A percentile compares a stretch with the other conserved stretches of the same genome.
Conservation (phyloP, 2,888 invertebrate genomes). For the Selenia dentaria region DNA sequence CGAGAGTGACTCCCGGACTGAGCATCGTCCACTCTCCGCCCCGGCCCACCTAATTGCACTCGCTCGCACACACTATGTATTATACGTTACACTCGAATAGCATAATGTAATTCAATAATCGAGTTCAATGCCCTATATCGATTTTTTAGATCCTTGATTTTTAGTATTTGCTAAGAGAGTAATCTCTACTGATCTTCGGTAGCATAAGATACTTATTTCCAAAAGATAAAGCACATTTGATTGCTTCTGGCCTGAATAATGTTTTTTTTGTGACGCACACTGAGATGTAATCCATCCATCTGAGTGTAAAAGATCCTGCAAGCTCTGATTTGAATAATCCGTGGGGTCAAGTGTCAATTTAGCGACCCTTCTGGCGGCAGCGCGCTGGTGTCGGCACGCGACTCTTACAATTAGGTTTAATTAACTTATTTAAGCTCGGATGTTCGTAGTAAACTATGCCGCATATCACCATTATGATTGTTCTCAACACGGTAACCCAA, state of each 20-base stretch:
- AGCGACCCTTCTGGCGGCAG: conserved; percentile 45
- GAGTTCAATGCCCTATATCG: conserved; percentile 25
- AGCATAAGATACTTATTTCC: not conserved
- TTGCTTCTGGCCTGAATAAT: not conserved
- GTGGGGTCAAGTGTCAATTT: conserved; percentile 66
- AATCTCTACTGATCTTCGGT: too few relatives aligned
- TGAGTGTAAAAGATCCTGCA: conserved; percentile 29
- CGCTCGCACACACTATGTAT: conserved; percentile 19
- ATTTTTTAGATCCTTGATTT: not conserved
- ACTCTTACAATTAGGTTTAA: conserved; percentile 59
- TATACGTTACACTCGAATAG: conserved; percentile 19
- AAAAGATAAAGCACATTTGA: not conserved
- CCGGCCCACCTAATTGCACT: conserved; percentile 31
- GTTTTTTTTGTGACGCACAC: conserved; percentile 15
- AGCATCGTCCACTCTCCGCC: conserved; percentile 41
- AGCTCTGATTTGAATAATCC: conserved; percentile 64
- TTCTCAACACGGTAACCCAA: conserved; percentile 9
- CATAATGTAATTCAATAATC: conserved; percentile 27
- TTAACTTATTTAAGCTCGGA: conserved; percentile 57
- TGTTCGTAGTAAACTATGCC: conserved; percentile 37
- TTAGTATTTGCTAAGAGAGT: too few relatives aligned
- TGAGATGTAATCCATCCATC: conserved; percentile 19
- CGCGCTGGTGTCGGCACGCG: conserved; percentile 39
- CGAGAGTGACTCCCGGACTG: conserved; percentile 65
- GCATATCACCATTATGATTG: conserved; percentile 35